Evolutionary conservation across 1,140 invertebrate species (phyloP), one percentile per base, ranked within the genome.

Genomic region (Physella acuta): DNA sequence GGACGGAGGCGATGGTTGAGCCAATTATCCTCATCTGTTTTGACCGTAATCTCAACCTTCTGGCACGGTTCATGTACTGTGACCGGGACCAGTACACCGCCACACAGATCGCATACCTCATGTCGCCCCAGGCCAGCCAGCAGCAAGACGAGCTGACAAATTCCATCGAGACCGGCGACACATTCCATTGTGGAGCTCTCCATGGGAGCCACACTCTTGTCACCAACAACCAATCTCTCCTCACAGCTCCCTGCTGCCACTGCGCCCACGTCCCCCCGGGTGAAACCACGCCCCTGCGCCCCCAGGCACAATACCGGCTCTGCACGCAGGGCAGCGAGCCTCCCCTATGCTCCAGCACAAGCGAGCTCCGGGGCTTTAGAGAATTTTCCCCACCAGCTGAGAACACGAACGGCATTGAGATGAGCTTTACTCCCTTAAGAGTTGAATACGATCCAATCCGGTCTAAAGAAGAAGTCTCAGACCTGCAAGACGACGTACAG

Each of bases 21-120:
- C 83, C 84, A 14, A 73, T 84, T 44, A 65, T 84, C 17, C 78
- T 83, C 49, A 79, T 84, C 31, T 78, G 77, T 33, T 81, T 84
- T 71, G 84, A 85, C 70, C 71, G 78, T n/a, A 79, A 82, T 34
- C 72, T 84, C 24, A 79, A 82, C 72, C 71, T 83, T 51, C 71
- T 84, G n/a, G 71, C 79, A 14, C 75, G 77, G 62, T 77, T 77
- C 72, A 44, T 83, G 24, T 79, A 79, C 71, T 82, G 81, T 74
- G 76, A 79, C 71, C 70, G 72, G 44, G 53, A 73, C 26, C 64
- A 75, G 33, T 75, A 73, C 55, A 73, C 79, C 36, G 67, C 74
- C 24, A 71, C 76, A 24, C 73, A 73, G 16, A 73, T 77, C 5
- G 72, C 75, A 34, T 74, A 68, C 33, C 70, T 78, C 30, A 76